Evolutionary conservation across 2,797 vertebrate genomes (phyloP).

Genomic region (Peromyscus eremicus): DNA sequence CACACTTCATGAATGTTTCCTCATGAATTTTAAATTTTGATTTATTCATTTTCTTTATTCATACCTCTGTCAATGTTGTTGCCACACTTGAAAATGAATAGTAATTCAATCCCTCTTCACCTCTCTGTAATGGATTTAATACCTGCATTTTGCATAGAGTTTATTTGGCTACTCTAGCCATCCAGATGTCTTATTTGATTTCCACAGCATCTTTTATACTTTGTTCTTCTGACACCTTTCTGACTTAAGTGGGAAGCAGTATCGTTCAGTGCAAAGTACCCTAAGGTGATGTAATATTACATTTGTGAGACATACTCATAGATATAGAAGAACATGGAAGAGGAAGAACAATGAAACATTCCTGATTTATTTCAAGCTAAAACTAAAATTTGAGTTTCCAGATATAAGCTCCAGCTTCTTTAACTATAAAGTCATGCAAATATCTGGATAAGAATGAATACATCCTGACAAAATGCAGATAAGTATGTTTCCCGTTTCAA

Average conservation of each 20-base stretch:
- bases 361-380: constrained; percentile 60
- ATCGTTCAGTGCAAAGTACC: background rate
- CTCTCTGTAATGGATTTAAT: background rate
- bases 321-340: background rate
- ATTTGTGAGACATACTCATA: background rate
- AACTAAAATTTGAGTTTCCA: constrained; percentile 59
- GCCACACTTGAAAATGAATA: background rate
- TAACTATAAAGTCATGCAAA: constrained; percentile 52
- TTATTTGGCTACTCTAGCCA: constrained; percentile 9
- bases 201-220: background rate
- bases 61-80: background rate
- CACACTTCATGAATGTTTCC: background rate
- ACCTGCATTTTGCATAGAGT: background rate
- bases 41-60: background rate
- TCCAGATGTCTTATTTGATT: background rate
- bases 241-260: constrained; percentile 12
- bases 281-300: background rate
- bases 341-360: constrained; percentile 17
- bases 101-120: background rate
- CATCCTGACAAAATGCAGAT: constrained; percentile 39
- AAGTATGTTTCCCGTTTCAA: constrained; percentile 53
- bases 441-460: background rate
- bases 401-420: background rate
- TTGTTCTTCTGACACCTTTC: constrained; percentile 2
- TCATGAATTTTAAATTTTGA: constrained; percentile 10